Conservation (phyloP, 2,113 vertebrate species). For the Pterophyllum scalare region DNA sequence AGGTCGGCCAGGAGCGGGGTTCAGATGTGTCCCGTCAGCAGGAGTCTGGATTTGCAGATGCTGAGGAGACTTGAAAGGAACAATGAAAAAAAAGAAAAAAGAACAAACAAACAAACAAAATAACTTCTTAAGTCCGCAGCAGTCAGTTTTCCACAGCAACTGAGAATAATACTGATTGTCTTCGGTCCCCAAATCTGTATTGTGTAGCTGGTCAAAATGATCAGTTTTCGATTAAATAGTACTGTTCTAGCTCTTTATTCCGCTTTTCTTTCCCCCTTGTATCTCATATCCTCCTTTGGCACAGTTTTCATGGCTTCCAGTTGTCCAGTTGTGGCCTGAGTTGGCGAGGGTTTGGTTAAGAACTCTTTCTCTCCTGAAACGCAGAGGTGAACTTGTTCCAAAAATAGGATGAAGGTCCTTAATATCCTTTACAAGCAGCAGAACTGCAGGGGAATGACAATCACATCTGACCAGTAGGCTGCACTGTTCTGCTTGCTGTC, state of each 20-base stretch:
- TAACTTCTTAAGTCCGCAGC: conserved; percentile 42
- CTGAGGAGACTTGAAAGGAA: conserved; percentile 1
- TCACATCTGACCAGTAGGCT: conserved; percentile 9
- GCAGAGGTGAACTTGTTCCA: conserved; percentile 4
- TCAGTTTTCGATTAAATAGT: background rate
- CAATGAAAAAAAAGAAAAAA: background rate
- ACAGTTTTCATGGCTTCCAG: conserved; percentile 31
- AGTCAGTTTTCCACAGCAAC: background rate
- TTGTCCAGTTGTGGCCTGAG: background rate
- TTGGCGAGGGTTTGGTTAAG: background rate
- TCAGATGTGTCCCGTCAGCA: conserved; percentile 7
- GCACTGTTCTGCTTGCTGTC: background rate
- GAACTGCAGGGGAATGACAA: background rate
- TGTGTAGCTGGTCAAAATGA: background rate
- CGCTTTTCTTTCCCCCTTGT: conserved; percentile 7
- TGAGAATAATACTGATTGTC: background rate
- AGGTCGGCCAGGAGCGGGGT: background rate
- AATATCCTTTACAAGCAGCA: conserved; percentile 10
- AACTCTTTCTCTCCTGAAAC: conserved; percentile 35
- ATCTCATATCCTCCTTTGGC: conserved; percentile 29
- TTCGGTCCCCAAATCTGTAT: background rate
- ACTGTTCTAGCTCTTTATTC: conserved; percentile 3
- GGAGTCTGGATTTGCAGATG: conserved; percentile 27
- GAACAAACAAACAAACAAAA: background rate
- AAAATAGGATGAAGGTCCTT: conserved; percentile 33